Evolutionary conservation across 2,888 invertebrate genomes (phyloP), one percentile per base, ranked within the genome.

Genomic region (Phymatocera aterrima): DNA sequence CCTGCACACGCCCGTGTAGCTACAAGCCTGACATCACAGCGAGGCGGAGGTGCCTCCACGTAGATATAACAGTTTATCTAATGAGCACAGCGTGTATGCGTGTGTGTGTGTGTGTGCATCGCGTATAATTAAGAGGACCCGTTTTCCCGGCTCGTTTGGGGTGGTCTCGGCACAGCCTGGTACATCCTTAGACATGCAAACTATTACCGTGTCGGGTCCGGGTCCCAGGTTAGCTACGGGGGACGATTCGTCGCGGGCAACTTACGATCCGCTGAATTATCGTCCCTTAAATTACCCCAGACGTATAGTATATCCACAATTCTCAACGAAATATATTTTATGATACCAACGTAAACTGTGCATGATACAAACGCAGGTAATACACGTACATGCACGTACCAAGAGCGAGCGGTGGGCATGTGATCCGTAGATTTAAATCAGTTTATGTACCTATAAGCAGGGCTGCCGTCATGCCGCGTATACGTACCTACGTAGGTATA

Each of bases 101-200:
- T 6, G 15, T 43, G 31, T 34, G 31, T 18, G 5, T 28, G 28
- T 72, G 48, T 72, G 40, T 68, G 46, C 68, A 43, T 28, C n/a
- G 51, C 18, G 70, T 48, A 72, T 72, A 72, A 72, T 72, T 72
- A 72, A 72, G 70, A 72, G 70, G 70, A 72, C 70, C 48, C 70
- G 70, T 51, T 72, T 72, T 34, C 31, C 70, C 31, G 75, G 31
- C 75, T 75, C 75, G 75, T 75, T 75, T 75, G 28, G 75, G 75
- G 75, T 21, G 75, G 28, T 18, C n/a, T n/a, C 40, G 75, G 75
- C 28, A 75, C 75, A 40, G 75, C 31, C 75, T 60, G 75, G 75
- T 75, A 75, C 75, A 57, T 75, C 75, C 57, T 57, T 60, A 75
- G 75, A 75, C 75, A 75, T 75, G 75, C 75, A 57, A 75, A 60